Base-by-base conservation (phyloP, 1,140 invertebrate species). In the Kradibia gibbosae region DNA sequence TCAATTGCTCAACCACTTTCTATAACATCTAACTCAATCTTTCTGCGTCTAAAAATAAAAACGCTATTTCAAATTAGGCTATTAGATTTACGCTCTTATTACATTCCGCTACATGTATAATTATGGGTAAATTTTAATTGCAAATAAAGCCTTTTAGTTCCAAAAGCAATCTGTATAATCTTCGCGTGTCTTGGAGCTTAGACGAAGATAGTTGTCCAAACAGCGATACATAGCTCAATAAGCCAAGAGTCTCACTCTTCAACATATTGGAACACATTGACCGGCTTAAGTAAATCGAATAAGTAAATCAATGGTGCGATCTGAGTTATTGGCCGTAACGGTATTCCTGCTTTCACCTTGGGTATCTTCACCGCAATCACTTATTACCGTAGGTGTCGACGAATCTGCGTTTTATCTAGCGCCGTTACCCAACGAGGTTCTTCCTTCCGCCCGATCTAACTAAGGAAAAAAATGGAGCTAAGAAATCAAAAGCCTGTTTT, bases 261-360 rank as follows among this genome's bases (percentile, higher is more conserved):
- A 13, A 28, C 25, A 31, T 36, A 17, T 34, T 2, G 3, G 25
- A 31, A 62, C 34, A 0, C 11, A 17, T 25, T 20, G 13, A 62
- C 34, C 15, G 31, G 15, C 31, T 62, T 62, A 3, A 34, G 28
- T n/a, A n/a, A n/a, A n/a, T n/a, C n/a, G n/a, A n/a, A n/a, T n/a
- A 15, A 62, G 8, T 34, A 17, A 36, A 34, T 4, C 60, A 7
- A 62, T 62, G 36, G 28, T 11, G 7, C 11, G 73, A 76, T 36
- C 25, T 42, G 77, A 71, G 31, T 62, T 73, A 73, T 73, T 62
- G 70, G 70, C 78, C 45, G 67, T 80, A 53, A 65, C 78, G 72
- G 2, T 28, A 34, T 73, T 62, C 28, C 62, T 25, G n/a, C 70
- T 80, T 80, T 80, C 78, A 77, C 60, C 57, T 17, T 28, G 3